Evolutionary conservation across 2,797 vertebrate genomes (phyloP).

Genomic region (Hyperoplus immaculatus): DNA sequence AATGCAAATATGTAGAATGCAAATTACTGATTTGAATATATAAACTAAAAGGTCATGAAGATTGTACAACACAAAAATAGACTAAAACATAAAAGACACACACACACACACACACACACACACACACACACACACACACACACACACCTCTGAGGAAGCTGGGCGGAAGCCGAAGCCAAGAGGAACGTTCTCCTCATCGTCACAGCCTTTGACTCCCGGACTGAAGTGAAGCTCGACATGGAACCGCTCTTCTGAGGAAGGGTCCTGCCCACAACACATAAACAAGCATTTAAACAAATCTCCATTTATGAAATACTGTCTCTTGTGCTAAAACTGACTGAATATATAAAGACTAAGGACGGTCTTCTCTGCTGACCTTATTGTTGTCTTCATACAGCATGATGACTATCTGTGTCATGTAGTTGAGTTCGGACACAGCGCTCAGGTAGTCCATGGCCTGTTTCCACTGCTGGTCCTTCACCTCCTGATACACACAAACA

Average conservation of each 20-base stretch:
- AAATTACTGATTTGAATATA: too few species aligned
- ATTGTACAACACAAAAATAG: background rate
- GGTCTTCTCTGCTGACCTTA: conserved; percentile 84
- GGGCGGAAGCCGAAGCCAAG: conserved; percentile 95
- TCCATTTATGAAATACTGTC: too few species aligned
- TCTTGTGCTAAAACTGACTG: background rate
- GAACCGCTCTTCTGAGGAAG: conserved; percentile 95
- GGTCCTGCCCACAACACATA: conserved; percentile 84
- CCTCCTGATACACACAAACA: conserved; percentile 85
- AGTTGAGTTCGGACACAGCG: conserved; percentile 96
- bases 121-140: too few species aligned
- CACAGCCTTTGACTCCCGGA: conserved; percentile 95
- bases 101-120: too few species aligned
- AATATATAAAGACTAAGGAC: background rate
- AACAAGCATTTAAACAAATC: background rate
- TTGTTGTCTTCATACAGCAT: conserved; percentile 99
- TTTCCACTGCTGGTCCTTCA: conserved; percentile 96
- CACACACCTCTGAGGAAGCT: conserved; percentile 92
- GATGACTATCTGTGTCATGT: conserved; percentile 99
- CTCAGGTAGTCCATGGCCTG: conserved; percentile 97
- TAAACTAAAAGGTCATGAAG: background rate
- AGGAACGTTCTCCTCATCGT: conserved; percentile 93
- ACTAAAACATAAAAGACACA: background rate
- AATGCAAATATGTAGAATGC: background rate
- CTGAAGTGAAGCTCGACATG: conserved; percentile 98